Conservation (phyloP, 2,888 invertebrate genomes). For the Hoplodrina ambigua region DNA sequence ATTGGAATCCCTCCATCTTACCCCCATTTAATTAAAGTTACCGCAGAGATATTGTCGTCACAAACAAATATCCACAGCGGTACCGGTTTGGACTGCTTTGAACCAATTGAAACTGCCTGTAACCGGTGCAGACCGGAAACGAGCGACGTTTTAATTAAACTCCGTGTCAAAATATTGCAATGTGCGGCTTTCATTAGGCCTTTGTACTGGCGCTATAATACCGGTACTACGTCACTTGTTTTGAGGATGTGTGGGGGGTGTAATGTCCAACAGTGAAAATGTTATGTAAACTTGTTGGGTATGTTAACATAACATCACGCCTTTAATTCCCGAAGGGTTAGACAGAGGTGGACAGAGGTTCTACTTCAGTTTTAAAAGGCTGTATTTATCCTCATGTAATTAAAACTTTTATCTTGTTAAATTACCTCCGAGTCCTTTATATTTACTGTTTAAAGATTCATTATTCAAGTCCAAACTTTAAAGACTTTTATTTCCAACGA, state of each 20-base stretch:
- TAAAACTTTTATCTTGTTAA: constrained; percentile 36
- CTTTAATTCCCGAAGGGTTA: background rate
- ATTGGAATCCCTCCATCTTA: background rate
- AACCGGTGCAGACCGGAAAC: constrained; percentile 31
- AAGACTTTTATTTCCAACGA: background rate
- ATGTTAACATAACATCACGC: no score
- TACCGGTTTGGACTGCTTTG: constrained; percentile 44
- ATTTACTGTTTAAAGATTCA: constrained; percentile 17
- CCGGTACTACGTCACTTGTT: background rate
- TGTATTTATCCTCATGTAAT: constrained; percentile 23
- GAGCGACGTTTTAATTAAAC: constrained; percentile 61
- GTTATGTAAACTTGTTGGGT: no score
- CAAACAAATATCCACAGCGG: constrained; percentile 34
- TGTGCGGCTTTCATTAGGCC: constrained; percentile 35
- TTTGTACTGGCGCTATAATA: constrained; percentile 18
- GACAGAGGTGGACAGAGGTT: background rate
- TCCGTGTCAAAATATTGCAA: constrained; percentile 59
- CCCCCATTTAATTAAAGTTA: constrained; percentile 49
- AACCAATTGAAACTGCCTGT: constrained; percentile 48
- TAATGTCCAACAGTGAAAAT: no score
- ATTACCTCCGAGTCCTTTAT: constrained; percentile 9
- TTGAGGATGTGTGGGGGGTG: background rate
- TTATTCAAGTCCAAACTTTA: constrained; percentile 4
- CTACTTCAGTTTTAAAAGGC: background rate
- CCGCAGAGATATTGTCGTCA: constrained; percentile 28